A percentile compares a stretch with the other conserved stretches of the same genome.
These are phyloP conservation scores for Pagrus major DNA, from an alignment of 2,113 vertebrate genomes.

Conservation along the genomic window DNA sequence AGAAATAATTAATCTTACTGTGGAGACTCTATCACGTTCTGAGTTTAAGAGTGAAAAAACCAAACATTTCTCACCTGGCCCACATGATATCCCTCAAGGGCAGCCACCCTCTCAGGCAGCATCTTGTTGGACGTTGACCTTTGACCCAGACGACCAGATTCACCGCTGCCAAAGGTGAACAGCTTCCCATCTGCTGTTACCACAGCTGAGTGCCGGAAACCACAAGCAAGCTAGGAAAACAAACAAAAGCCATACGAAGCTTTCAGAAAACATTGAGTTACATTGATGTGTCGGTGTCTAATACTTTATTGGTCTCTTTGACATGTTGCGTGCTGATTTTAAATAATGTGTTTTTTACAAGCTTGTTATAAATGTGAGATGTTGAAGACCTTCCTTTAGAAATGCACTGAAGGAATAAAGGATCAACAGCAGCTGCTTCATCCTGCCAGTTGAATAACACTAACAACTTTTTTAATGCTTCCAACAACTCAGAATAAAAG, in stretches of 20 bases:
- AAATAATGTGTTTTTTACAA: too few species aligned
- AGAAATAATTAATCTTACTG: neutral
- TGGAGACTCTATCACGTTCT: neutral
- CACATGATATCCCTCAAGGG: constrained; percentile 84
- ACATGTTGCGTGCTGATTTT: neutral
- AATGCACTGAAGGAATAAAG: neutral
- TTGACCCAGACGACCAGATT: constrained; percentile 87
- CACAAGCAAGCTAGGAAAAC: constrained; percentile 81
- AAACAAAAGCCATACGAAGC: neutral
- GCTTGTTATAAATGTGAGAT: too few species aligned
- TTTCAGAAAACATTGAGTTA: neutral
- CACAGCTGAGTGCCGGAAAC: constrained; percentile 87
- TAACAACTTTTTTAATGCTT: neutral
- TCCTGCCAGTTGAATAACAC: neutral
- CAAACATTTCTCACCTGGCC: constrained; percentile 74
- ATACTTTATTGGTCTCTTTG: too few species aligned
- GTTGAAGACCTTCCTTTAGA: neutral
- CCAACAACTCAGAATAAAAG: neutral
- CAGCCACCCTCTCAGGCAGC: constrained; percentile 85
- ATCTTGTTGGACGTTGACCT: constrained; percentile 88
- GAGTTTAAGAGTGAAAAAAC: neutral
- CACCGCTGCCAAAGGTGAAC: constrained; percentile 87
- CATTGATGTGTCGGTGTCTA: too few species aligned
- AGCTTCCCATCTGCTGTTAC: constrained; percentile 87
- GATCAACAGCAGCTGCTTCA: neutral